These are phyloP conservation scores for Falco naumanni DNA, from an alignment of 2,797 vertebrate species.

Conservation along the genomic window DNA sequence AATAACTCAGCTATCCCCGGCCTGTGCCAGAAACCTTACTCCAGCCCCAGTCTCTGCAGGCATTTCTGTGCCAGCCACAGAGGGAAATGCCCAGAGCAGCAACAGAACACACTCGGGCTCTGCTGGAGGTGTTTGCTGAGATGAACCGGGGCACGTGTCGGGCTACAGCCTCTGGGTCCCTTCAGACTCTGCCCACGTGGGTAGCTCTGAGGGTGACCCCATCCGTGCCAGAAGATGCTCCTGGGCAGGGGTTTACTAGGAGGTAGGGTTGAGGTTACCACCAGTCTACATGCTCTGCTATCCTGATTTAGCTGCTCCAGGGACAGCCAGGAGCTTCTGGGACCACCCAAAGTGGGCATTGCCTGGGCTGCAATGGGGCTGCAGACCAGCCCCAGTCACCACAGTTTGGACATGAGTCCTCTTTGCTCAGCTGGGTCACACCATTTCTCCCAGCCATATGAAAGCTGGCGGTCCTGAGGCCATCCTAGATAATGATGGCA, in stretches of 20 bases:
- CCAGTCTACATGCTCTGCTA: not conserved
- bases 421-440: not conserved
- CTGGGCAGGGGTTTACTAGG: not conserved
- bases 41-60: not conserved
- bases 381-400: not conserved
- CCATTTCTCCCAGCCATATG: not conserved
- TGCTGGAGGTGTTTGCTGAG: not conserved
- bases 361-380: not conserved
- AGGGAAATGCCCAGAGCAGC: not conserved
- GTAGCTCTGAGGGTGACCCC: not conserved
- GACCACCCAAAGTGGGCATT: not conserved
- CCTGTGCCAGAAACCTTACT: not conserved
- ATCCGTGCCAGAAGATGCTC: not conserved
- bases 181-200: rapidly evolving
- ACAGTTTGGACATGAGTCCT: not conserved
- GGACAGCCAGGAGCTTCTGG: not conserved
- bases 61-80: not conserved
- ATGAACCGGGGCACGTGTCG: not conserved
- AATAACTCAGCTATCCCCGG: not conserved
- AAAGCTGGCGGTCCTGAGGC: not conserved
- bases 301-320: not conserved
- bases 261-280: not conserved
- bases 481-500: not conserved
- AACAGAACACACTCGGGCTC: not conserved
- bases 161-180: not conserved